Base-by-base conservation (phyloP, 2,113 vertebrate species). In the Periophthalmus modestus region DNA sequence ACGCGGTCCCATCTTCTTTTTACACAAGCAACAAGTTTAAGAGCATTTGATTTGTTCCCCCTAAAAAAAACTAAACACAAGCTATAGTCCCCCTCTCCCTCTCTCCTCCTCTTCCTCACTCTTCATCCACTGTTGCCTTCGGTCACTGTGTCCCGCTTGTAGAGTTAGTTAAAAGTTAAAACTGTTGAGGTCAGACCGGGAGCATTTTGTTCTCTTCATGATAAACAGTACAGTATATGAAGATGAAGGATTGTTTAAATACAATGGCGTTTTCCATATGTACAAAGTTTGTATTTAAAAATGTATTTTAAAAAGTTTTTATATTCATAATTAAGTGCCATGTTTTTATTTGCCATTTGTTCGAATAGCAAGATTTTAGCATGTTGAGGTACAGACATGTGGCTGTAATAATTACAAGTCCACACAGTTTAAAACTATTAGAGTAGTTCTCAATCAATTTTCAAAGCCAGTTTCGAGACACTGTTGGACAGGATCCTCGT, bases 81-180 rank as follows among this genome's bases (percentile, higher is more conserved):
- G 88, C 92, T 93, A 93, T 91, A 91, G 87, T 91, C 92, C 90
- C 89, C 89, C 89, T 88, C 91, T 92, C 23, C 7, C 57, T 66
- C 55, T n/a, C 13, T 58, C 18, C 1, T 1, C 62, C 61, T 0
- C 24, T 19, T 15, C 28, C 63, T 68, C 19, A 28, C 50, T 21
- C 43, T 24, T 73, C 0, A 59, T 85, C 82, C 73, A 21, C 57
- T 62, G 79, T 84, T 81, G 75, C 75, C 74, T 67, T 78, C 78
- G 63, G 68, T 76, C 24, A 61, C 59, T 43, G 70, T 66, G 82
- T 80, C 65, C 61, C 18, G 48, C 72, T 69, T 52, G 62, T 6
- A 33, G 65, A 24, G 54, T 79, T 73, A 69, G 11, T 63, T 28
- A 28, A 28, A 28, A 28, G 28, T 28, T 28, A n/a, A 0, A 6